Evolutionary conservation across 1,140 invertebrate species (phyloP).

Genomic region (Cherax quadricarinatus): DNA sequence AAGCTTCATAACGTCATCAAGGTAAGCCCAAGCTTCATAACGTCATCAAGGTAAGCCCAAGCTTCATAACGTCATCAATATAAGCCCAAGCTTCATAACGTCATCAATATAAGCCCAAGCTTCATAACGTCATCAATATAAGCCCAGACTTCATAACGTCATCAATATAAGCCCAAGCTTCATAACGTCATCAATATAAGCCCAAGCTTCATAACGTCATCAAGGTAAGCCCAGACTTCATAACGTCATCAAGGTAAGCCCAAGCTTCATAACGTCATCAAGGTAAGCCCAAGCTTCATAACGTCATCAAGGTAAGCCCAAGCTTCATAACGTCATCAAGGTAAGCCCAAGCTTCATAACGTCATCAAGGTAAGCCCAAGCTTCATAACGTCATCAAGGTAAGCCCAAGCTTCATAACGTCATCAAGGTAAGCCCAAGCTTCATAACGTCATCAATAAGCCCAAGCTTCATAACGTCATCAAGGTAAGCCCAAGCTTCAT

Average conservation of each 20-base stretch:
- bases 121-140: background rate
- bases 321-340: background rate
- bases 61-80: background rate
- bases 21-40: constrained; percentile 79
- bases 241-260: background rate
- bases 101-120: background rate
- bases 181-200: constrained; percentile 81
- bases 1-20: background rate
- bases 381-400: background rate
- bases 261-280: background rate
- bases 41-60: constrained; percentile 75
- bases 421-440: background rate
- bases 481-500: background rate
- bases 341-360: background rate
- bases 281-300: constrained; percentile 77
- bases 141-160: no score
- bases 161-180: no score
- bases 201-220: background rate
- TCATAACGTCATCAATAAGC: background rate
- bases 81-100: background rate
- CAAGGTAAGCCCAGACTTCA: background rate
- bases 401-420: constrained; percentile 81
- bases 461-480: background rate
- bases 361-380: background rate
- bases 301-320: constrained; percentile 77